phyloP scores from a whole-genome alignment of 2,888 invertebrate genomes.

The Herminia tarsipennalis region DNA sequence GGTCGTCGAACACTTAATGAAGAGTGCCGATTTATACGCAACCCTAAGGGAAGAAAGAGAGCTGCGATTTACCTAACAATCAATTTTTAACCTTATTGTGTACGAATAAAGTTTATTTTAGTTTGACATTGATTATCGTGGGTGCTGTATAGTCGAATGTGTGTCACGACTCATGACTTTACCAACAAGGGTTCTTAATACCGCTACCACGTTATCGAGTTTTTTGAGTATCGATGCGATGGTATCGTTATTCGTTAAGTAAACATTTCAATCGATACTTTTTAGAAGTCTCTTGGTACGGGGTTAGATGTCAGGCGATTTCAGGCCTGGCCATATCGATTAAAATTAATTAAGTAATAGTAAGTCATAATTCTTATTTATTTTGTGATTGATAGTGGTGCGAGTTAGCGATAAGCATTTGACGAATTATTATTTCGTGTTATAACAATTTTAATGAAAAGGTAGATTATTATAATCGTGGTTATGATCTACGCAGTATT shows the following conservation, averaged over 20 bases:
- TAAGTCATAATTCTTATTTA: background rate
- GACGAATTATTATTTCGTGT: too few relatives aligned
- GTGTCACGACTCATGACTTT: slow-evolving; percentile 29
- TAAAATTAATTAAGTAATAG: background rate
- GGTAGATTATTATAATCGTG: too few relatives aligned
- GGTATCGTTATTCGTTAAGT: slow-evolving; percentile 9
- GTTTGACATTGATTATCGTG: slow-evolving; percentile 14
- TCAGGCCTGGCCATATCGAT: background rate
- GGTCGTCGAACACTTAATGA: slow-evolving; percentile 66
- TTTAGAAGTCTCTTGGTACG: slow-evolving; percentile 2
- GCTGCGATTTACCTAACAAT: slow-evolving; percentile 14
- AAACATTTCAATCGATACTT: background rate
- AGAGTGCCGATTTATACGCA: slow-evolving; percentile 53
- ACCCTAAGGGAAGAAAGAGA: slow-evolving; percentile 38
- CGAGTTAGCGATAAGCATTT: background rate
- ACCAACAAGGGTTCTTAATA: slow-evolving; percentile 15
- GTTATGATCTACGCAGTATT: too few relatives aligned
- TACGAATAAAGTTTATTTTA: slow-evolving; percentile 26
- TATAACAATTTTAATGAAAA: background rate
- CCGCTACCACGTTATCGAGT: slow-evolving; percentile 20
- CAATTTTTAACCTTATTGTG: slow-evolving; percentile 6
- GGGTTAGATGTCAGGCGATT: background rate
- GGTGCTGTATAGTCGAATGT: slow-evolving; percentile 29
- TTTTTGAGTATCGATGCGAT: slow-evolving; percentile 14
- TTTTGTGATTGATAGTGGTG: background rate